Evolutionary conservation across 2,797 vertebrate genomes (phyloP).

Genomic region (Parauchenoglanis ngamensis): DNA sequence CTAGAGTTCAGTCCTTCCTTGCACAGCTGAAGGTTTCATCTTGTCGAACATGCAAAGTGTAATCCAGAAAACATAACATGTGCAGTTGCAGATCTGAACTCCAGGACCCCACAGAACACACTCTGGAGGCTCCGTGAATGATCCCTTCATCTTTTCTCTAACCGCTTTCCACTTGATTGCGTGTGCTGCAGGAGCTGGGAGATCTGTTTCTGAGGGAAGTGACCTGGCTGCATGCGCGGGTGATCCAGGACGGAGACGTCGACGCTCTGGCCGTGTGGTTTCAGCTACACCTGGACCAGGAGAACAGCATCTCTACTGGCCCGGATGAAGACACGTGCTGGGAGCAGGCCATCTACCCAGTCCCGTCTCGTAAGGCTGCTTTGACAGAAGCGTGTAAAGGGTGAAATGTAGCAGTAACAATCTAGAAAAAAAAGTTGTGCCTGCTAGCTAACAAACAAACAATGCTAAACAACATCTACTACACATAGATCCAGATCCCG

Average conservation of each 20-base stretch:
- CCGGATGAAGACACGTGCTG: conserved; percentile 94
- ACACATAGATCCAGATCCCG: background rate
- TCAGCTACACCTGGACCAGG: conserved; percentile 90
- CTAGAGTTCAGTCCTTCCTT: background rate
- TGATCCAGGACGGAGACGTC: conserved; percentile 79
- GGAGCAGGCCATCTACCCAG: conserved; percentile 96
- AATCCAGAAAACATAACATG: background rate
- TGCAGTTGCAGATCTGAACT: too few species aligned
- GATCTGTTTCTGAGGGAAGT: conserved; percentile 80
- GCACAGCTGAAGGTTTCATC: background rate
- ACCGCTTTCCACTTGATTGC: too few species aligned
- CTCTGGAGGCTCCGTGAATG: background rate
- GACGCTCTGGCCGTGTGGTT: conserved; percentile 96
- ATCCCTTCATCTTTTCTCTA: background rate
- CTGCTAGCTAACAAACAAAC: background rate
- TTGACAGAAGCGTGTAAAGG: background rate
- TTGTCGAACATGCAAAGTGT: background rate
- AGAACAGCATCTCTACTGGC: conserved; percentile 87
- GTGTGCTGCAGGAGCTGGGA: conserved; percentile 84
- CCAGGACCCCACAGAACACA: background rate
- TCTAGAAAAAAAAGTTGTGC: background rate
- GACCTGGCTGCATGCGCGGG: conserved; percentile 73
- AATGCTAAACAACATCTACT: background rate
- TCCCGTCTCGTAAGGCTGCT: conserved; percentile 74
- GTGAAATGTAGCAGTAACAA: background rate